phyloP scores from a whole-genome alignment of 2,888 invertebrate genomes.

The Cryptosula pallasiana region DNA sequence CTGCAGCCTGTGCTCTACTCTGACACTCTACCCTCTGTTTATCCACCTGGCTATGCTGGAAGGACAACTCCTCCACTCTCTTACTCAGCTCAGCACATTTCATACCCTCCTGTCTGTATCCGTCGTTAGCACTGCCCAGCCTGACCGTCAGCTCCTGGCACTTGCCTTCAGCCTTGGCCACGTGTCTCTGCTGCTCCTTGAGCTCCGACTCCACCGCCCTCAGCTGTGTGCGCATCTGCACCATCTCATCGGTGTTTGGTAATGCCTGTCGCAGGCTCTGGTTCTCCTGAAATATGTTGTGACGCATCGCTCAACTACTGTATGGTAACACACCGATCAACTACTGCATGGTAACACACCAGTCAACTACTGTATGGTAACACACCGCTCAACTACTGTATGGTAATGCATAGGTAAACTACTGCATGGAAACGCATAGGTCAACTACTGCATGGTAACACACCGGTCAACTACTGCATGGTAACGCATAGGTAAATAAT shows the following conservation, averaged over 20 bases:
- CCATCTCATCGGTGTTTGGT: constrained; percentile 19
- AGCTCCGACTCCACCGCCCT: constrained; percentile 2
- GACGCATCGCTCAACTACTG: no score
- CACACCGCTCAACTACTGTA: no score
- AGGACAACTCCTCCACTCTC: neutral
- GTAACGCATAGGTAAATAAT: no score
- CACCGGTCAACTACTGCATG: no score
- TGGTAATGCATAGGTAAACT: no score
- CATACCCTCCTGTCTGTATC: neutral
- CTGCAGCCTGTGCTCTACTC: neutral
- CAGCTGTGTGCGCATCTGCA: constrained; percentile 15
- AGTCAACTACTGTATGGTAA: no score
- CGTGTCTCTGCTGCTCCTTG: constrained; percentile 15
- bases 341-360: no score
- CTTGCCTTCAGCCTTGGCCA: neutral
- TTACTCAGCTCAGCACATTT: neutral
- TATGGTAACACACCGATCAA: no score
- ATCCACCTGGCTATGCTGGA: neutral
- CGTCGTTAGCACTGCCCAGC: constrained; percentile 4
- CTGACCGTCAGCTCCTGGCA: constrained; percentile 1
- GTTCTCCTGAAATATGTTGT: no score
- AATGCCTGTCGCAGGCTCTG: constrained; percentile 5
- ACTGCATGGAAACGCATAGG: no score
- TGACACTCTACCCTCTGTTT: neutral
- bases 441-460: no score